phyloP scores from a whole-genome alignment of 2,888 invertebrate species.

The Tetranychus truncatus region DNA sequence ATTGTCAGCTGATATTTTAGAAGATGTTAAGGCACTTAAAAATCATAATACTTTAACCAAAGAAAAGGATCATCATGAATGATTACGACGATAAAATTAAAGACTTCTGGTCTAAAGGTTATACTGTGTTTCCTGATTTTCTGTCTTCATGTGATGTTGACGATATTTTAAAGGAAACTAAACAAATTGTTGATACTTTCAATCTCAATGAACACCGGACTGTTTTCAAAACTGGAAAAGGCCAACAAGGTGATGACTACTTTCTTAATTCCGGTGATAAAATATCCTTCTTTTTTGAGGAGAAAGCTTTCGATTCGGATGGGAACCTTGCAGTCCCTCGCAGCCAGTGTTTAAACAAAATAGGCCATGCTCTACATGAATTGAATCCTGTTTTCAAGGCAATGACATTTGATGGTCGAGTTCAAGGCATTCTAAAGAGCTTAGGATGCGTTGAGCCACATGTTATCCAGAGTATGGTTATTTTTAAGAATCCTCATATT shows the following conservation, averaged over 20 bases:
- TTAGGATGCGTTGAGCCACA: slow-evolving; percentile 59
- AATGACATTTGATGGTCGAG: slow-evolving; percentile 61
- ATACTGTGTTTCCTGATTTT: not conserved
- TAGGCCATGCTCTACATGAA: slow-evolving; percentile 73
- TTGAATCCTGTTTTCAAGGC: slow-evolving; percentile 59
- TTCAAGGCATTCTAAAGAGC: slow-evolving; percentile 54
- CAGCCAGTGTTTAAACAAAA: slow-evolving; percentile 41
- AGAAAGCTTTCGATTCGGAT: slow-evolving; percentile 51
- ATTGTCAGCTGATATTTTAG: no score
- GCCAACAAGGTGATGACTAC: slow-evolving; percentile 37
- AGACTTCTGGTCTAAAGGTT: not conserved
- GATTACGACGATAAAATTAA: not conserved
- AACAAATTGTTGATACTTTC: not conserved
- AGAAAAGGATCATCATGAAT: not conserved
- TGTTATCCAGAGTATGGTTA: slow-evolving; percentile 89
- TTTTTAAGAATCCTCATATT: slow-evolving; percentile 80
- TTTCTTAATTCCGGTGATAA: slow-evolving; percentile 82
- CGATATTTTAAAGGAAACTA: not conserved
- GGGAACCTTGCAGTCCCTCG: slow-evolving; percentile 41
- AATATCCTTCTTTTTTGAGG: slow-evolving; percentile 76
- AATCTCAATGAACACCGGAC: not conserved
- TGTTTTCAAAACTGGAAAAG: not conserved
- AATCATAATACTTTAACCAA: no score
- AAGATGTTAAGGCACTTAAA: no score
- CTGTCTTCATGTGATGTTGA: not conserved